Evolutionary conservation across 2,888 invertebrate genomes (phyloP), one percentile per base, ranked within the genome.

Genomic region (Crematogaster levior): DNA sequence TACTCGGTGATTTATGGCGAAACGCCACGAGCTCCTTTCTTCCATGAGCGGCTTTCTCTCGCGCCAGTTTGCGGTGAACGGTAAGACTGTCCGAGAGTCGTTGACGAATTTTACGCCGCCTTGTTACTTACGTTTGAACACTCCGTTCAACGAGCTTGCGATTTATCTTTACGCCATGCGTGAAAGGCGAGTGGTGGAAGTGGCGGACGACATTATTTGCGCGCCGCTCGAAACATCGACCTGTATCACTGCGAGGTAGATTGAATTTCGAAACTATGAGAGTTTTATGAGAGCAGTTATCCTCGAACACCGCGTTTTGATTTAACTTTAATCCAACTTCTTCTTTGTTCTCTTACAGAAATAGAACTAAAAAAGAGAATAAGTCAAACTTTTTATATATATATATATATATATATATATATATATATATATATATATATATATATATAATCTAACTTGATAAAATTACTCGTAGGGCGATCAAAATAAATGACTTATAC

Each of bases 1-100:
- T 27, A 24, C 58, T 7, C 56, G 56, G 61, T 88, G 86, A 89
- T 88, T 89, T 89, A 88, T 86, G 66, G 74, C 75, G 68, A 56
- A 74, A 82, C 18, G 53, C 30, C 30, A 66, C 53, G 66, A 66
- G 24, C 24, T 24, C 51, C 43, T 79, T 79, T 68, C 75, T 58
- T 68, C 30, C 12, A 51, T 56, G 18, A 63, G 34, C 65, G 30
- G 53, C 21, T 77, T 48, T 74, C 75, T 40, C 12, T n/a, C 63
- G 74, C 63, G 74, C 27, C 27, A 30, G 75, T 40, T 77, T 12
- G 66, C 65, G 66, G 65, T 1, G 53, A 72, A 18, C 37, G 53
- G 18, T 10, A 15, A 43, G 34, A 7, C 53, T 51, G 18, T 24
- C 24, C 3, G 70, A 56, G 56, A 63, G n/a, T 30, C 68, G 43